Conservation (phyloP, 2,797 vertebrate species). For the Bovichtus variegatus region DNA sequence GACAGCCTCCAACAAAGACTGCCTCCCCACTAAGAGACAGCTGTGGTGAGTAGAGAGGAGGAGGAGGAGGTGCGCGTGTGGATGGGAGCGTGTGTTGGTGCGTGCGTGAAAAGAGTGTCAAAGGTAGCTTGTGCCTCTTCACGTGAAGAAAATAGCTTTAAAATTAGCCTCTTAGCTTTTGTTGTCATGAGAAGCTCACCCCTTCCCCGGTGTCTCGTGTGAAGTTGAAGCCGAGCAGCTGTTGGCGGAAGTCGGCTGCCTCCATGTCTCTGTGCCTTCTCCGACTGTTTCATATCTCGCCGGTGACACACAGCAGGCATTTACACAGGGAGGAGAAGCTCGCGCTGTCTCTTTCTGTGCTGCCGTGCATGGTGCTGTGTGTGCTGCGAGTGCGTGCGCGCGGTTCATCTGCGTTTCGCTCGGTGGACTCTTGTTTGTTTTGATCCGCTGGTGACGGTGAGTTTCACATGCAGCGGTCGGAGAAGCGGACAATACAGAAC, state of each 20-base stretch:
- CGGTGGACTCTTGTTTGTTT: conserved; percentile 46
- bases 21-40: conserved; percentile 94
- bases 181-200: conserved; percentile 26
- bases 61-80: conserved; percentile 52
- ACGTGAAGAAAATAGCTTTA: conserved; percentile 25
- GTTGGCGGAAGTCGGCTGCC: conserved; percentile 60
- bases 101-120: conserved; percentile 36
- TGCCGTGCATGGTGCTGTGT: conserved; percentile 7
- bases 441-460: conserved; percentile 34
- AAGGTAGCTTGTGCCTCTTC: conserved; percentile 20
- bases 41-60: conserved; percentile 92
- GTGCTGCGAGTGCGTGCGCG: neutral
- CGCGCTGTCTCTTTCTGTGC: neutral
- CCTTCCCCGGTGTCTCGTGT: conserved; percentile 9
- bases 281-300: conserved; percentile 40
- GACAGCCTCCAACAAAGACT: conserved; percentile 98
- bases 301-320: conserved; percentile 29
- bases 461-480: conserved; percentile 34
- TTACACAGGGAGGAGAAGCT: neutral
- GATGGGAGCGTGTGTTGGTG: conserved; percentile 77
- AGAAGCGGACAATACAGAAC: conserved; percentile 27
- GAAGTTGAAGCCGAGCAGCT: conserved; percentile 68
- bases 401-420: conserved; percentile 2
- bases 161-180: conserved; percentile 40
- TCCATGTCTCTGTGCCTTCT: conserved; percentile 24